Evolutionary conservation across 2,888 invertebrate genomes (phyloP).

Genomic region (Timema podura): DNA sequence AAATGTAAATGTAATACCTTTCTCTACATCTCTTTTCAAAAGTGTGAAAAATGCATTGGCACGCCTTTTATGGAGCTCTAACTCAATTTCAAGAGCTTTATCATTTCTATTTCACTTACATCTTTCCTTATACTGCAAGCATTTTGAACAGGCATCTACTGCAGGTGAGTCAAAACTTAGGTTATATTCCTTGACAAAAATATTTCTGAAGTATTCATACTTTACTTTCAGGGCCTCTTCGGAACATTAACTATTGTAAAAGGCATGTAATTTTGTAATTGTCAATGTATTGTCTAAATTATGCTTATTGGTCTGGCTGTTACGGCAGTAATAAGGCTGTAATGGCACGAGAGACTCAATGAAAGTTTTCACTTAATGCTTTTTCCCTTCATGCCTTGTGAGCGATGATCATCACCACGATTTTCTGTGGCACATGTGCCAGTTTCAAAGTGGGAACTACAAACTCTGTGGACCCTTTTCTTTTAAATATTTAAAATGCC

Average conservation of each 20-base stretch:
- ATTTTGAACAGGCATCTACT: slow-evolving; percentile 28
- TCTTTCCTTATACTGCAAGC: background rate
- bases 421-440: too few relatives aligned
- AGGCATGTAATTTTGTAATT: background rate
- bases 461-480: background rate
- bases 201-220: slow-evolving; percentile 28
- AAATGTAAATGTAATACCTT: slow-evolving; percentile 34
- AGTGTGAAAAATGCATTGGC: slow-evolving; percentile 31
- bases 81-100: background rate
- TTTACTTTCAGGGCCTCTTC: slow-evolving; percentile 21
- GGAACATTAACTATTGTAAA: background rate
- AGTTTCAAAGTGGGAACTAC: background rate
- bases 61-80: background rate
- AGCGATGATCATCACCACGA: background rate
- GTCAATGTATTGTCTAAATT: background rate
- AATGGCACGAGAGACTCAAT: slow-evolving; percentile 11
- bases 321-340: slow-evolving; percentile 5
- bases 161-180: slow-evolving; percentile 32
- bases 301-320: background rate
- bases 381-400: slow-evolving; percentile 3
- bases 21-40: slow-evolving; percentile 30
- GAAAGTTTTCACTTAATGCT: background rate
- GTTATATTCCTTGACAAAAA: slow-evolving; percentile 32
- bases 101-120: background rate
- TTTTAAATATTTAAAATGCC: background rate